phyloP scores from a whole-genome alignment of 2,113 vertebrate genomes.

The Charina bottae region DNA sequence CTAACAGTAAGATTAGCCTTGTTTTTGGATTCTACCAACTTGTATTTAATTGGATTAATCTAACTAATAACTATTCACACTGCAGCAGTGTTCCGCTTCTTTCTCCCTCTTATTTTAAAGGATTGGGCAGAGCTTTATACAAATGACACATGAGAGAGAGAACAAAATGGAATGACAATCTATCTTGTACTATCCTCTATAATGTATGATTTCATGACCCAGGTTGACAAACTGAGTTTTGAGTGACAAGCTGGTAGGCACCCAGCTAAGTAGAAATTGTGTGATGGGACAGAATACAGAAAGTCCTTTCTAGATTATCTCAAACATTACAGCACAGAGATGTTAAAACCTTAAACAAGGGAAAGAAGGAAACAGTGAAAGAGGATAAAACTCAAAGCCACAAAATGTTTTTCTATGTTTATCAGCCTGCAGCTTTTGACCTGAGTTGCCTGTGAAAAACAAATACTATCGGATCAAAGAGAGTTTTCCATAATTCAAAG shows the following conservation, averaged over 20 bases:
- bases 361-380: not conserved
- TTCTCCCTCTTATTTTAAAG: not conserved
- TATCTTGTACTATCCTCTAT: not conserved
- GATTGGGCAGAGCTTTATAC: not conserved
- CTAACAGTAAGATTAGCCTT: not conserved
- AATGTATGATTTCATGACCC: not conserved
- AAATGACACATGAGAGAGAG: not conserved
- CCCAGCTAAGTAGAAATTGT: not conserved
- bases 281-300: not conserved
- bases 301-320: not conserved
- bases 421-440: constrained; percentile 28
- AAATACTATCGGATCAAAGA: not conserved
- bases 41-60: not conserved
- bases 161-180: not conserved
- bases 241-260: not conserved
- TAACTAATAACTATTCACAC: not conserved
- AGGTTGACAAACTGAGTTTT: not conserved
- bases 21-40: not conserved
- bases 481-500: constrained; percentile 32
- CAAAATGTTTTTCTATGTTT: not conserved
- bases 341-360: not conserved
- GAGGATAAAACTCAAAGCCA: not conserved
- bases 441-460: constrained; percentile 7
- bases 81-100: not conserved
- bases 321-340: not conserved